A percentile compares a stretch with the other conserved stretches of the same genome.
phyloP scores from a whole-genome alignment of 2,888 invertebrate genomes.

The Ptilodon capucinus region DNA sequence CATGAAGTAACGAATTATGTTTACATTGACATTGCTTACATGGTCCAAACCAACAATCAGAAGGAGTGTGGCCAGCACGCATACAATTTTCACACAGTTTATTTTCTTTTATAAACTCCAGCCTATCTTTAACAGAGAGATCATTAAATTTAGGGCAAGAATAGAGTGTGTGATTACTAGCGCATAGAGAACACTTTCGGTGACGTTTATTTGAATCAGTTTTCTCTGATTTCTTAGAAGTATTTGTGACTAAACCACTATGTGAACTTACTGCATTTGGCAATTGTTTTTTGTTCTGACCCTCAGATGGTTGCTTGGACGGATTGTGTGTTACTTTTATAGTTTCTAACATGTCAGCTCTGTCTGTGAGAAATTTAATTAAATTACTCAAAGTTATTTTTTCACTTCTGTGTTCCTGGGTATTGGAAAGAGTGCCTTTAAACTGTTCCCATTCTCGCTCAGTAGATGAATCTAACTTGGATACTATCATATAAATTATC shows the following conservation, averaged over 20 bases:
- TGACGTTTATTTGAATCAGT: background rate
- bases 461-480: slow-evolving; percentile 23
- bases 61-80: slow-evolving; percentile 13
- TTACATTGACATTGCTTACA: slow-evolving; percentile 15
- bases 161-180: slow-evolving; percentile 18
- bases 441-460: slow-evolving; percentile 27
- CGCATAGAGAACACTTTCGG: slow-evolving; percentile 13
- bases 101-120: slow-evolving; percentile 11
- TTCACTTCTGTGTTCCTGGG: background rate
- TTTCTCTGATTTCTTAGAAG: background rate
- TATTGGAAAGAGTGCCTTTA: slow-evolving; percentile 9
- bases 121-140: slow-evolving; percentile 9
- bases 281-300: background rate
- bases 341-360: slow-evolving; percentile 25
- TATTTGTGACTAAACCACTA: slow-evolving; percentile 13
- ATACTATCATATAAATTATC: slow-evolving; percentile 19
- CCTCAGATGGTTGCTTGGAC: slow-evolving; percentile 1
- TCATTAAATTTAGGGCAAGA: slow-evolving; percentile 14
- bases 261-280: slow-evolving; percentile 5
- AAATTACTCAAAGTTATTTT: slow-evolving; percentile 11
- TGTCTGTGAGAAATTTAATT: slow-evolving; percentile 19
- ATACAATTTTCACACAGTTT: slow-evolving; percentile 21
- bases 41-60: slow-evolving; percentile 13
- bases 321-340: slow-evolving; percentile 10
- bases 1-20: slow-evolving; percentile 15